Evolutionary conservation across 1,140 invertebrate species (phyloP).

Genomic region (Drosophila bocki): DNA sequence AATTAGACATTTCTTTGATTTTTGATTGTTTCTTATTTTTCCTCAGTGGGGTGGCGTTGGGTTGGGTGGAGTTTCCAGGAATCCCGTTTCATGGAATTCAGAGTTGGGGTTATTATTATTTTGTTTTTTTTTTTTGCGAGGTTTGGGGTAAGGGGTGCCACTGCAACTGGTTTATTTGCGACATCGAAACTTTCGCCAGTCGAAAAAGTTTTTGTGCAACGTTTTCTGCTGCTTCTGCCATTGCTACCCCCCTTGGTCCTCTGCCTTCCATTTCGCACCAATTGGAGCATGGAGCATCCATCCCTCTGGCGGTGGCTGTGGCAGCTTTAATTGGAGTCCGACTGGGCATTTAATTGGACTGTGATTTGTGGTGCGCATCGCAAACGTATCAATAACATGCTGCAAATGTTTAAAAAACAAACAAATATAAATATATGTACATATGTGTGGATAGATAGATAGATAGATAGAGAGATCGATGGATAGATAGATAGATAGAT

Average conservation of each 20-base stretch:
- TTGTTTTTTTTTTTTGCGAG: neutral
- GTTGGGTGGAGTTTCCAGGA: neutral
- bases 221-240: conserved; percentile 39
- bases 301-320: conserved; percentile 37
- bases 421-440: conserved; percentile 4
- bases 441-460: conserved; percentile 3
- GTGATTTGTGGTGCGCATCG: conserved; percentile 73
- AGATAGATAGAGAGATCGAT: neutral
- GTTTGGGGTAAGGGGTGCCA: neutral
- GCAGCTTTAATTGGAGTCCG: conserved; percentile 74
- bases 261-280: conserved; percentile 4
- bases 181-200: conserved; percentile 63
- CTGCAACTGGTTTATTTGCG: conserved; percentile 59
- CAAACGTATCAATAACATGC: conserved; percentile 68
- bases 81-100: neutral
- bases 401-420: conserved; percentile 19
- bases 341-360: conserved; percentile 76
- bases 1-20: neutral
- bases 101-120: conserved; percentile 12
- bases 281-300: conserved; percentile 30
- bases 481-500: neutral
- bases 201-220: conserved; percentile 70
- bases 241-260: neutral
- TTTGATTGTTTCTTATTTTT: neutral
- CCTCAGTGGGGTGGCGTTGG: neutral